Conservation (phyloP, 1,140 invertebrate genomes). For the Heliconius congener region DNA sequence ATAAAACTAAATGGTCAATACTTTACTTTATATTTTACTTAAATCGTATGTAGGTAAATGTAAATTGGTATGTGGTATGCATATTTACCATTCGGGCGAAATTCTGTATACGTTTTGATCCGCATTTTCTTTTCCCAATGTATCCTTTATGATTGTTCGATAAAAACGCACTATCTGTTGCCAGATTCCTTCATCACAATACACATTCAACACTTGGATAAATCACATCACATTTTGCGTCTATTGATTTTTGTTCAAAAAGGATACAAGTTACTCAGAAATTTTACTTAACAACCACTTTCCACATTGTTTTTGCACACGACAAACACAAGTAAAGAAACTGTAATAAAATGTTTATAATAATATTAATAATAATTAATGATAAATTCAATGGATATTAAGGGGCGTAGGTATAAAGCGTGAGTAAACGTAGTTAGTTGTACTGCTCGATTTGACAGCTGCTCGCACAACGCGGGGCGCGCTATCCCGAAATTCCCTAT, state of each 20-base stretch:
- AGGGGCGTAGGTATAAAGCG: slow-evolving; percentile 28
- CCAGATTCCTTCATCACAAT: slow-evolving; percentile 70
- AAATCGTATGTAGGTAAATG: slow-evolving; percentile 5
- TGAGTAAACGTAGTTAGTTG: slow-evolving; percentile 44
- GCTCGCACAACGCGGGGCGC: slow-evolving; percentile 45
- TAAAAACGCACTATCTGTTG: slow-evolving; percentile 59
- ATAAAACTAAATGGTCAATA: background rate
- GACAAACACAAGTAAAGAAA: slow-evolving; percentile 81
- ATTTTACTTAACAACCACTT: slow-evolving; percentile 79
- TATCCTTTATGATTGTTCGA: slow-evolving; percentile 79
- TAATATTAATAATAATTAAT: slow-evolving; percentile 16
- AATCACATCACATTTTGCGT: slow-evolving; percentile 73
- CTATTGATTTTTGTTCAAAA: slow-evolving; percentile 70
- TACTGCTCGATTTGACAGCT: slow-evolving; percentile 77
- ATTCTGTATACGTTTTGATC: slow-evolving; percentile 75
- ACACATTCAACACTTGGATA: slow-evolving; percentile 64
- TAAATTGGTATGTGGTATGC: background rate
- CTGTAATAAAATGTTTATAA: slow-evolving; percentile 55
- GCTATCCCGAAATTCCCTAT: slow-evolving; percentile 74
- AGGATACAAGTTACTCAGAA: slow-evolving; percentile 79
- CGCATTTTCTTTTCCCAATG: slow-evolving; percentile 80
- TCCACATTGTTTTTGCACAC: slow-evolving; percentile 81
- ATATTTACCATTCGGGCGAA: slow-evolving; percentile 78
- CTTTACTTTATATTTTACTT: background rate
- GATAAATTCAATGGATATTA: slow-evolving; percentile 47